phyloP scores from a whole-genome alignment of 2,113 vertebrate species.

The Monarcha castaneiventris region DNA sequence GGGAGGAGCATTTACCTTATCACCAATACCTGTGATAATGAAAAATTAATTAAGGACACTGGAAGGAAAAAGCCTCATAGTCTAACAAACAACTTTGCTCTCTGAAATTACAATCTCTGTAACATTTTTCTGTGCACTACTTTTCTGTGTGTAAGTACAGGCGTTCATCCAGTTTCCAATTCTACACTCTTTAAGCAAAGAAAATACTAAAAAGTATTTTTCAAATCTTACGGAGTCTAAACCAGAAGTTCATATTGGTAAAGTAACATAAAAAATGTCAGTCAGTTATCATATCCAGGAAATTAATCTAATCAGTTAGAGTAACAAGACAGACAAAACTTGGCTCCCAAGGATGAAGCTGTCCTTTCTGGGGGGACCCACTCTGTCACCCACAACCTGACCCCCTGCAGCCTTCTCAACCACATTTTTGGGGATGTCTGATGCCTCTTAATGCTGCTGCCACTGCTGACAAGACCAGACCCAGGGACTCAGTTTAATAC shows the following conservation, averaged over 20 bases:
- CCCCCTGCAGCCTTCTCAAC: not conserved
- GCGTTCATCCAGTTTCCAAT: not conserved
- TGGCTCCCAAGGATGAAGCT: not conserved
- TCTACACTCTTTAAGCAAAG: not conserved
- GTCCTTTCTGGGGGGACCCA: not conserved
- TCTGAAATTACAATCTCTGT: not conserved
- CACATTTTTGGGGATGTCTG: not conserved
- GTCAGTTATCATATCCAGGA: not conserved
- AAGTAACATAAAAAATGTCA: not conserved
- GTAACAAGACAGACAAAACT: not conserved
- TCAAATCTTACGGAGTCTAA: not conserved
- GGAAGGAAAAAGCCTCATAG: not conserved
- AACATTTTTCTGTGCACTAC: not conserved
- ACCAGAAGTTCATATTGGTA: not conserved
- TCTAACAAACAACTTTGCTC: not conserved
- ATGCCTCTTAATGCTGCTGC: not conserved
- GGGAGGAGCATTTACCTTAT: not conserved
- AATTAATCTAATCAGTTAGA: not conserved
- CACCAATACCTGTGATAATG: not conserved
- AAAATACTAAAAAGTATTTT: not conserved
- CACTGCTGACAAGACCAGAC: not conserved
- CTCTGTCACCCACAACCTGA: not conserved
- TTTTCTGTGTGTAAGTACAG: not conserved
- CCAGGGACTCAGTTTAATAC: accelerated
- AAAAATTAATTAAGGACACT: not conserved